Evolutionary conservation across 2,888 invertebrate species (phyloP).

Genomic region (Azorinus chamasolen): DNA sequence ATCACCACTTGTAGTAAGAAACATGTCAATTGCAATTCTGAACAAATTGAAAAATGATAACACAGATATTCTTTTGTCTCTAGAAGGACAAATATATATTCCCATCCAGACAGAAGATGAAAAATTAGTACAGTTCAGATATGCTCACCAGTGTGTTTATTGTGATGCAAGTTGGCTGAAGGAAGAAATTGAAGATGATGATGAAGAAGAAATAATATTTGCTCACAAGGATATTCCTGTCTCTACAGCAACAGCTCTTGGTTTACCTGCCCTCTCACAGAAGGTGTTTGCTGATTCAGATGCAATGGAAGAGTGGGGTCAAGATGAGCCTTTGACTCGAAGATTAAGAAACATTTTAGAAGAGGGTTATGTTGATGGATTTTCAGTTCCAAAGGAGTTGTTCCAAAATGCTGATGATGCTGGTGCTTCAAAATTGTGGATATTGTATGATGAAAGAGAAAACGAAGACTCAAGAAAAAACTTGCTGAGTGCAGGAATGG

Average conservation of each 20-base stretch:
- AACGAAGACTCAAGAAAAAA: constrained; percentile 70
- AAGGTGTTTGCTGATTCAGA: constrained; percentile 67
- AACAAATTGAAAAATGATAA: constrained; percentile 27
- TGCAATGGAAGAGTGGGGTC: constrained; percentile 71
- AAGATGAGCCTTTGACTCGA: constrained; percentile 75
- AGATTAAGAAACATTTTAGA: constrained; percentile 70
- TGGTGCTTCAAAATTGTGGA: constrained; percentile 69
- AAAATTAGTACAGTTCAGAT: constrained; percentile 9
- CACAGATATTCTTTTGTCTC: constrained; percentile 3
- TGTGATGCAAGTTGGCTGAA: constrained; percentile 42
- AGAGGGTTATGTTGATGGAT: constrained; percentile 78
- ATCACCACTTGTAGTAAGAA: neutral
- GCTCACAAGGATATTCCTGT: constrained; percentile 35
- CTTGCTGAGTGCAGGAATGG: constrained; percentile 79
- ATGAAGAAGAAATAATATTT: constrained; percentile 33
- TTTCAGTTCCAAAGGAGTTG: constrained; percentile 79
- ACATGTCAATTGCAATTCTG: constrained; percentile 22
- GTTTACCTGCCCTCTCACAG: constrained; percentile 74
- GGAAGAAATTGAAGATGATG: constrained; percentile 3
- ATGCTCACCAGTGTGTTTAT: constrained; percentile 27
- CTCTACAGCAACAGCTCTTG: constrained; percentile 69
- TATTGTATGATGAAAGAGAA: constrained; percentile 81
- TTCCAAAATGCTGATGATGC: constrained; percentile 84
- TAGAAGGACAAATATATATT: constrained; percentile 12
- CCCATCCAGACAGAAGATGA: constrained; percentile 18